Percentiles rank a stretch among this genome's conserved stretches.
Evolutionary conservation across 2,888 invertebrate genomes (phyloP).

Genomic region (Petrophora chlorosata): DNA sequence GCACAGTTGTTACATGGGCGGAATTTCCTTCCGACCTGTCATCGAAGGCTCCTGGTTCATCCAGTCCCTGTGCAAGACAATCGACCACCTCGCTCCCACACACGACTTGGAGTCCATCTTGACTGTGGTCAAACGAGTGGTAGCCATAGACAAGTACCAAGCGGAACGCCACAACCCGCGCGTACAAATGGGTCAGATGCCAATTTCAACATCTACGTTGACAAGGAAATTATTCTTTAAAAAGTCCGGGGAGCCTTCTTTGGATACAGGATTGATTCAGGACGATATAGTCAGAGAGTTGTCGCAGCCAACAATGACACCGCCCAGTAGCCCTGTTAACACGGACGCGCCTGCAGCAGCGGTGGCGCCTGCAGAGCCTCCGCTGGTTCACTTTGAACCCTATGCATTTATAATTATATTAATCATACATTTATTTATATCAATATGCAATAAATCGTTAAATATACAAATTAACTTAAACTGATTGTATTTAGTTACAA

Average conservation of each 20-base stretch:
- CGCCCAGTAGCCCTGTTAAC: too few species aligned
- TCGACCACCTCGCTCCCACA: conserved; percentile 46
- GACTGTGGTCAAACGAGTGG: conserved; percentile 61
- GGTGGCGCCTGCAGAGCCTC: not conserved
- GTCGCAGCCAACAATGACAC: too few species aligned
- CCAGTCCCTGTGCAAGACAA: conserved; percentile 63
- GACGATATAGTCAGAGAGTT: too few species aligned
- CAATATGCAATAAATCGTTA: not conserved
- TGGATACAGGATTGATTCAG: not conserved
- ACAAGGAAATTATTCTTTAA: conserved; percentile 60
- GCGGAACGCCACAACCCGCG: not conserved
- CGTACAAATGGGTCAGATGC: conserved; percentile 24
- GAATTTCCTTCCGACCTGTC: conserved; percentile 44
- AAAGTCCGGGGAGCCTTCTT: conserved; percentile 41
- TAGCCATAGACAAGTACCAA: conserved; percentile 52
- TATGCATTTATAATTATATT: not conserved
- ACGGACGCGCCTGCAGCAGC: not conserved
- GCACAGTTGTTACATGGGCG: conserved; percentile 68
- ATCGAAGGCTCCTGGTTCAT: conserved; percentile 68
- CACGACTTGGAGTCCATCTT: conserved; percentile 65
- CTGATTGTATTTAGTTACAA: not conserved
- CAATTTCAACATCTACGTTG: conserved; percentile 43
- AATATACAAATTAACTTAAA: not conserved
- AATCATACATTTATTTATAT: not conserved
- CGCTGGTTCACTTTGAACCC: not conserved